These are phyloP conservation scores for Aythya baeri DNA, from an alignment of 2,113 vertebrate genomes.

Conservation along the genomic window DNA sequence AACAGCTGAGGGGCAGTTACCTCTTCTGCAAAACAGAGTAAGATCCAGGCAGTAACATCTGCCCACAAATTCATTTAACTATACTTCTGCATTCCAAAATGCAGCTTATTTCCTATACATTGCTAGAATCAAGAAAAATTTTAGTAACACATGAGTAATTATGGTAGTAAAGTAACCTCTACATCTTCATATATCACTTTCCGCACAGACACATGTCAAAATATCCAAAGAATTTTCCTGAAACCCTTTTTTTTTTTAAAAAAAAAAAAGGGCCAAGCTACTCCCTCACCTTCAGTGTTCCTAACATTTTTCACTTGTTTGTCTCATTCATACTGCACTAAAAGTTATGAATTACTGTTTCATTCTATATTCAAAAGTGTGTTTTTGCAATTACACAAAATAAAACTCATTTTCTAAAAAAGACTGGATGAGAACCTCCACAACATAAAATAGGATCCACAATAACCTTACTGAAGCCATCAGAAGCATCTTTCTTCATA, in stretches of 20 bases:
- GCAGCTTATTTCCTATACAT: not conserved
- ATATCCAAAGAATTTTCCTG: not conserved
- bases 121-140: not conserved
- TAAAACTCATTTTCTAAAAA: not conserved
- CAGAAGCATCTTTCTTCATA: not conserved
- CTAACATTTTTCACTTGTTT: not conserved
- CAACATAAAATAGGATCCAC: not conserved
- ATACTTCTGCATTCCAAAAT: not conserved
- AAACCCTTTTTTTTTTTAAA: not conserved
- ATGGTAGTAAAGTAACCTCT: not conserved
- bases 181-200: not conserved
- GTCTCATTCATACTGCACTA: not conserved
- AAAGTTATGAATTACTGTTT: not conserved
- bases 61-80: not conserved
- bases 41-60: not conserved
- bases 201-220: not conserved
- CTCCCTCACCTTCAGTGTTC: not conserved
- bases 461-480: accelerated
- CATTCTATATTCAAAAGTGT: not conserved
- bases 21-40: not conserved
- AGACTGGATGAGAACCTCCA: not conserved
- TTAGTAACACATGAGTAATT: no score
- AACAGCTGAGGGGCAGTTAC: slow-evolving; percentile 10
- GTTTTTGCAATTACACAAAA: not conserved
- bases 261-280: not conserved